These are phyloP conservation scores for Campylomormyrus numenius DNA, from an alignment of 2,113 vertebrate species.

Conservation along the genomic window DNA sequence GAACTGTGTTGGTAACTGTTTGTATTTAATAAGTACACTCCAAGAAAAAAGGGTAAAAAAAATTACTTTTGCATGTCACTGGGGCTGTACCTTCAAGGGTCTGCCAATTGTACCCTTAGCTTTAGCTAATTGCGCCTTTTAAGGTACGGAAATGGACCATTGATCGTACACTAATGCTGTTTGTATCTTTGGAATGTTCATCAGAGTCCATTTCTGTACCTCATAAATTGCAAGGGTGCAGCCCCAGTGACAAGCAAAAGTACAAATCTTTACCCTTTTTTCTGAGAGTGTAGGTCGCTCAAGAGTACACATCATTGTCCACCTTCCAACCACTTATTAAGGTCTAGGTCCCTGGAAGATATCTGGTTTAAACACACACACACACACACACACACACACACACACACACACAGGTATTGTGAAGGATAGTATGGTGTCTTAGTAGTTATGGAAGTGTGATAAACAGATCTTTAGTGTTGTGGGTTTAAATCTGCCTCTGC, in stretches of 20 bases:
- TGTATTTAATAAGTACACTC: not conserved
- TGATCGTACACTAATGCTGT: too few species aligned
- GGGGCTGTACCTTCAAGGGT: too few species aligned
- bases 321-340: not conserved
- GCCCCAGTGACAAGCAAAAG: too few species aligned
- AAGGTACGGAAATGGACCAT: too few species aligned
- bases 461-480: not conserved
- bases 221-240: too few species aligned
- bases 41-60: too few species aligned
- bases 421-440: not conserved
- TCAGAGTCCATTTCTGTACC: too few species aligned
- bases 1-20: not conserved
- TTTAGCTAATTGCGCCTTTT: too few species aligned
- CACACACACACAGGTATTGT: not conserved
- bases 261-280: too few species aligned
- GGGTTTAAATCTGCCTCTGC: not conserved
- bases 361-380: not conserved
- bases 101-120: too few species aligned
- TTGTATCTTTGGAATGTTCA: too few species aligned
- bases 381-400: not conserved
- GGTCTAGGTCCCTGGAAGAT: not conserved
- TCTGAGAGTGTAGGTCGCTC: not conserved
- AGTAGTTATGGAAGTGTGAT: not conserved
- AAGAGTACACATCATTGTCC: not conserved
- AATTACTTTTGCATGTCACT: too few species aligned